A percentile compares a stretch with the other conserved stretches of the same genome.
Evolutionary conservation across 2,797 vertebrate species (phyloP).

Genomic region (Spheniscus humboldti): DNA sequence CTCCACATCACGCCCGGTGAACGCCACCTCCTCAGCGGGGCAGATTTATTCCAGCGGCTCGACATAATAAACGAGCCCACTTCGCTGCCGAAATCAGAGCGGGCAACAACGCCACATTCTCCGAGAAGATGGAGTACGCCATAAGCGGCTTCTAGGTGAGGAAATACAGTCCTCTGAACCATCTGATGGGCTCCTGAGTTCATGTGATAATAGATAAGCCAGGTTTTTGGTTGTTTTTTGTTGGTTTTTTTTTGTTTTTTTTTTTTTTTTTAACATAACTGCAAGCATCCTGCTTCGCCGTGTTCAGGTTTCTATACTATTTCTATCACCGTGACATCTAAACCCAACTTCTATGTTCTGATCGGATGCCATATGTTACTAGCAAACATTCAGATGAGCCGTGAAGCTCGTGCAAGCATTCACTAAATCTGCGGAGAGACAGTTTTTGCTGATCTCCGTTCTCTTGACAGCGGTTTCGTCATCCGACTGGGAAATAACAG

Average conservation of each 20-base stretch:
- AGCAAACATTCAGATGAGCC: neutral
- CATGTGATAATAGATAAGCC: neutral
- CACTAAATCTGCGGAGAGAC: neutral
- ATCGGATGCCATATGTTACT: neutral
- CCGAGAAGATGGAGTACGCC: neutral
- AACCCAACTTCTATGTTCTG: neutral
- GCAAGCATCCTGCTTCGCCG: neutral
- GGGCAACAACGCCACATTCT: rapidly evolving
- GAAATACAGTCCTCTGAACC: neutral
- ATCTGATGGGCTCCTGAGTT: neutral
- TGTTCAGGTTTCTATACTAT: neutral
- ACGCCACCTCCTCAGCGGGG: rapidly evolving
- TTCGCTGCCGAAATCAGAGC: neutral
- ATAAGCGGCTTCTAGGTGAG: neutral
- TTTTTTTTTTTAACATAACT: neutral
- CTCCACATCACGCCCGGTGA: rapidly evolving
- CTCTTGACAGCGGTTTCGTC: neutral
- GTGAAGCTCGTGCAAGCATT: neutral
- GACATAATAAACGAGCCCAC: neutral
- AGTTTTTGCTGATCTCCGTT: neutral
- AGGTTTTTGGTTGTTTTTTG: too few species aligned
- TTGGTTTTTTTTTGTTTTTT: too few species aligned
- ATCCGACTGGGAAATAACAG: neutral
- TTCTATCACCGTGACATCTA: neutral
- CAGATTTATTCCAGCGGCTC: neutral